Percentiles rank a stretch among this genome's conserved stretches.
phyloP scores from a whole-genome alignment of 1,140 invertebrate genomes.

The Scylla paramamosain region DNA sequence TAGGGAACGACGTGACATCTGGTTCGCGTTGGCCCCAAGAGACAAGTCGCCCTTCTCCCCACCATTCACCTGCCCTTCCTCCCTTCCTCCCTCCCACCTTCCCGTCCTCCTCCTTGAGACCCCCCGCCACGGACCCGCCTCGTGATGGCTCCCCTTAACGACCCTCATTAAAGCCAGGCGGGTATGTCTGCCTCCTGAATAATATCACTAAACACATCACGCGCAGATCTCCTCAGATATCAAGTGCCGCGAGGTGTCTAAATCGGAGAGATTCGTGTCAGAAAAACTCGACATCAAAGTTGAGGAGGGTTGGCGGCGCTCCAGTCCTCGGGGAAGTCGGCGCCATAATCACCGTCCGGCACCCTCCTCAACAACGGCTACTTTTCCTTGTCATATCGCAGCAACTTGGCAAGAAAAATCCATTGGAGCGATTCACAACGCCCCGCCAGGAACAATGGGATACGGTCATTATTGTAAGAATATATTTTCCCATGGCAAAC shows the following conservation, averaged over 20 bases:
- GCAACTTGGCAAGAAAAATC: constrained; percentile 52
- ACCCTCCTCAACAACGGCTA: constrained; percentile 56
- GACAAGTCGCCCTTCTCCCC: not conserved
- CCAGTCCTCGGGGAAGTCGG: not conserved
- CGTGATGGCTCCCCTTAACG: constrained; percentile 39
- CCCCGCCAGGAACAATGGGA: constrained; percentile 68
- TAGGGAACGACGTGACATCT: constrained; percentile 6
- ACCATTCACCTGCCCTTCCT: not conserved
- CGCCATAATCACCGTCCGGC: constrained; percentile 16
- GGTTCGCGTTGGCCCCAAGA: not conserved
- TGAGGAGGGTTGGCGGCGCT: constrained; percentile 41
- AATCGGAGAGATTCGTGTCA: constrained; percentile 55
- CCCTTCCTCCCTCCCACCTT: not conserved
- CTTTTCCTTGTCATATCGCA: constrained; percentile 60
- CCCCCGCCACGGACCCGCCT: constrained; percentile 5
- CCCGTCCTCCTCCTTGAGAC: not conserved
- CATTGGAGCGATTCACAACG: constrained; percentile 62
- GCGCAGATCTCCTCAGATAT: constrained; percentile 56
- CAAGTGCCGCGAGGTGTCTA: constrained; percentile 58
- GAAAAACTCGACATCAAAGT: constrained; percentile 57
- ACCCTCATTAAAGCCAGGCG: constrained; percentile 57
- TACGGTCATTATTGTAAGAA: constrained; percentile 70
- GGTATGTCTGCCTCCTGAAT: constrained; percentile 47
- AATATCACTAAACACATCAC: constrained; percentile 60
- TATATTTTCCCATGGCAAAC: constrained; percentile 74